Evolutionary conservation across 2,888 invertebrate species (phyloP).

Genomic region (Oscheius myriophilus): DNA sequence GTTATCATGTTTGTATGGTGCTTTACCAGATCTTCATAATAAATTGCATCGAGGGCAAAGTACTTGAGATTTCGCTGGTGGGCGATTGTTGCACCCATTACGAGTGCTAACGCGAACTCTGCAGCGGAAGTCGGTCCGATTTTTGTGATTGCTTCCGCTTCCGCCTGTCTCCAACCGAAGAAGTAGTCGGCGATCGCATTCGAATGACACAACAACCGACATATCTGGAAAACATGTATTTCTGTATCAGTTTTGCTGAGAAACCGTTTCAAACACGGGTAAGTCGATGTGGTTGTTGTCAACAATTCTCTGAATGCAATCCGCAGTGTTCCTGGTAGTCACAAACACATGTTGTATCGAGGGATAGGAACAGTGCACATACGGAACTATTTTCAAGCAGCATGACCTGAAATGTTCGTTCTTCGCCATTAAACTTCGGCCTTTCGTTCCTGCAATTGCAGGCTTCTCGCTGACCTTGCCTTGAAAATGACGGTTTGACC

Average conservation of each 20-base stretch:
- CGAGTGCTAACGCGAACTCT: conserved; percentile 42
- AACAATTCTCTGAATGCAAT: conserved; percentile 36
- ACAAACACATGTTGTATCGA: conserved; percentile 45
- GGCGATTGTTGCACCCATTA: conserved; percentile 37
- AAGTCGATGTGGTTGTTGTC: conserved; percentile 26
- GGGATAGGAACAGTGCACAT: conserved; percentile 34
- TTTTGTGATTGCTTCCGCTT: conserved; percentile 35
- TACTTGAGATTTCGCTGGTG: conserved; percentile 37
- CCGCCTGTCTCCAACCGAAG: conserved; percentile 36
- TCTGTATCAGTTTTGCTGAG: not conserved
- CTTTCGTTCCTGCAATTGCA: too few species aligned
- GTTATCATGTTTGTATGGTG: not conserved
- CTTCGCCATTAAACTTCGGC: too few species aligned
- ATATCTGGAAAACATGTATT: conserved; percentile 24
- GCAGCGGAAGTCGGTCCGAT: conserved; percentile 36
- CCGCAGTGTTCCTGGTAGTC: conserved; percentile 30
- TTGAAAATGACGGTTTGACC: conserved; percentile 42
- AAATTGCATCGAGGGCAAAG: conserved; percentile 34
- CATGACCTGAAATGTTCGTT: conserved; percentile 26
- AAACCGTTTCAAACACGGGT: conserved; percentile 32
- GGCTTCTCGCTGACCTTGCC: conserved; percentile 17
- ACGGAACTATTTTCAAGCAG: conserved; percentile 43
- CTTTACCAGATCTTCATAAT: conserved; percentile 45
- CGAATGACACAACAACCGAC: conserved; percentile 20
- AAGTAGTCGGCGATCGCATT: conserved; percentile 20